Conservation (phyloP, 2,797 vertebrate genomes). For the Cygnus olor region DNA sequence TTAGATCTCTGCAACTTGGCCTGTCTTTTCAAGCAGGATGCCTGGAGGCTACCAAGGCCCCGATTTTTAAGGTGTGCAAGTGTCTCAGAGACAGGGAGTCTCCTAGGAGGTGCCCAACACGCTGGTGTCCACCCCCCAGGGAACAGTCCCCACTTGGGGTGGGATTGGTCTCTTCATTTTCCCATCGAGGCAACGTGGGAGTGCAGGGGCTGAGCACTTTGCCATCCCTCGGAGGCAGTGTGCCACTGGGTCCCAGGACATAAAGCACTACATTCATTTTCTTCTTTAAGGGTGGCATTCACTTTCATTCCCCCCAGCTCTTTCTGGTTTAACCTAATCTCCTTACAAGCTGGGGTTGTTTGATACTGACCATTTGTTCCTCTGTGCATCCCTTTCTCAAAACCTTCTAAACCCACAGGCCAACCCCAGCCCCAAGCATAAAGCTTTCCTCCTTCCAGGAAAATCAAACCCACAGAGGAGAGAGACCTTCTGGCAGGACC, state of each 20-base stretch:
- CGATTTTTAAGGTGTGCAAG: neutral
- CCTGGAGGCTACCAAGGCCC: neutral
- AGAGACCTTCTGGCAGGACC: neutral
- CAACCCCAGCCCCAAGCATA: neutral
- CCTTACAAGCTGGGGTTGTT: neutral
- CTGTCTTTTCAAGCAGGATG: neutral
- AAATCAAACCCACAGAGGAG: neutral
- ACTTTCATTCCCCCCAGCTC: neutral
- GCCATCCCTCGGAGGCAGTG: neutral
- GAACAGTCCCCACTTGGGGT: neutral
- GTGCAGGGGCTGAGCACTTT: neutral
- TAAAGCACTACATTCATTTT: neutral
- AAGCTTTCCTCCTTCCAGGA: neutral
- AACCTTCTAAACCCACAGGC: neutral
- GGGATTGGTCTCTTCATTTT: fast-evolving
- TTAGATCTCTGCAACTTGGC: neutral
- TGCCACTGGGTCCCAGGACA: neutral
- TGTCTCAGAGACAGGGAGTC: slow-evolving; percentile 24
- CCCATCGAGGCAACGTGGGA: neutral
- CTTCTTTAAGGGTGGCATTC: neutral
- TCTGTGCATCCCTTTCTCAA: neutral
- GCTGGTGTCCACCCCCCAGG: neutral
- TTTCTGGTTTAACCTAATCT: neutral
- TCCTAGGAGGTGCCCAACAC: neutral
- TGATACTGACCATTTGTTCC: neutral